Conservation (phyloP, 2,113 vertebrate species). For the Zapornia atra region DNA sequence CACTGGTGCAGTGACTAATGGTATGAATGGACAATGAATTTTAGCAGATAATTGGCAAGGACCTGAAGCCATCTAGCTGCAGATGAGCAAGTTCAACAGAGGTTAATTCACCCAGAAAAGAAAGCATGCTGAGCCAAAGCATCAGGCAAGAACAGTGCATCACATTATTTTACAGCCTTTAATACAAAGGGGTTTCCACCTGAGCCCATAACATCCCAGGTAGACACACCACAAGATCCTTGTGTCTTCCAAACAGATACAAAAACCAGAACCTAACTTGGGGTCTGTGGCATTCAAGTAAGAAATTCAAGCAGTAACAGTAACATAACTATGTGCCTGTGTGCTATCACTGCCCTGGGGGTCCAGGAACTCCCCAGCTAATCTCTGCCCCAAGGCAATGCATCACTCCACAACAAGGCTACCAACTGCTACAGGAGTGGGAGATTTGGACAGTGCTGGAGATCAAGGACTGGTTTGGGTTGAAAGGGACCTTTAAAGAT, state of each 20-base stretch:
- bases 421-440: not conserved
- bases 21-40: rapidly evolving
- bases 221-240: not conserved
- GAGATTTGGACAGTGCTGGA: not conserved
- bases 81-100: not conserved
- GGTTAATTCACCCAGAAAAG: not conserved
- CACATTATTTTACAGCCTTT: not conserved
- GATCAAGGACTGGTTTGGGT: not conserved
- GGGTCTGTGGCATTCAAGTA: not conserved
- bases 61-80: not conserved
- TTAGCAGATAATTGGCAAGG: not conserved
- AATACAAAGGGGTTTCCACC: not conserved
- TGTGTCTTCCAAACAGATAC: not conserved
- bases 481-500: not conserved
- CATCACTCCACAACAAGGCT: not conserved
- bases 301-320: not conserved
- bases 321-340: not conserved
- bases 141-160: not conserved
- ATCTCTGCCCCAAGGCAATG: not conserved
- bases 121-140: not conserved
- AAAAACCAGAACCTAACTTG: not conserved
- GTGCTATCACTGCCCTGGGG: not conserved
- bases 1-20: not conserved
- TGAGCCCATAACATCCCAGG: not conserved
- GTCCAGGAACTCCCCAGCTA: not conserved